Evolutionary conservation across 2,797 vertebrate genomes (phyloP).

Genomic region (Odontamblyopus rebecca): DNA sequence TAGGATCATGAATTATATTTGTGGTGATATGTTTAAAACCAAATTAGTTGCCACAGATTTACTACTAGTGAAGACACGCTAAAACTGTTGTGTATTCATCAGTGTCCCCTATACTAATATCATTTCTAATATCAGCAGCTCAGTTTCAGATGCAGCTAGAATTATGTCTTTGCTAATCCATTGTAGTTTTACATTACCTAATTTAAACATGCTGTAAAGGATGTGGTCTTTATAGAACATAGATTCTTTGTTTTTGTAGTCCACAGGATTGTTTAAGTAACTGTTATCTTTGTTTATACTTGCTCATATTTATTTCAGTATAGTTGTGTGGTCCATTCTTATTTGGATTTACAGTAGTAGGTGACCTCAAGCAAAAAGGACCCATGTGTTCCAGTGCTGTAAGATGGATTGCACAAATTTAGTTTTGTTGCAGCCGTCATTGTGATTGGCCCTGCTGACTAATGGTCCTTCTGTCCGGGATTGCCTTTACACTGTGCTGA

Average conservation of each 20-base stretch:
- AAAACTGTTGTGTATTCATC: not conserved
- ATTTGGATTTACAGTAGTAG: not conserved
- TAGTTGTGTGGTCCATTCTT: not conserved
- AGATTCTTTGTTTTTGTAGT: not conserved
- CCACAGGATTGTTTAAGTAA: not conserved
- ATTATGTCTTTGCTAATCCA: not conserved
- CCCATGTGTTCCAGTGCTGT: slow-evolving; percentile 10
- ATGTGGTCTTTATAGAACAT: not conserved
- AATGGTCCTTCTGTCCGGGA: slow-evolving; percentile 61
- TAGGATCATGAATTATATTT: not conserved
- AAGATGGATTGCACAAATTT: slow-evolving; percentile 52
- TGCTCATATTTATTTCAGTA: not conserved
- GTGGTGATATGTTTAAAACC: not conserved
- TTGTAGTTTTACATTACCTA: not conserved
- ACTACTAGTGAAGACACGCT: too few relatives aligned
- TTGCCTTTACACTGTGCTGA: slow-evolving; percentile 38
- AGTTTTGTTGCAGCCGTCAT: slow-evolving; percentile 38
- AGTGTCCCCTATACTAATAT: not conserved
- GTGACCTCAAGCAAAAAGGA: slow-evolving; percentile 17
- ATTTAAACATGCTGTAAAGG: not conserved
- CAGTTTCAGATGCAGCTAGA: not conserved
- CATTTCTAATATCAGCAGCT: not conserved
- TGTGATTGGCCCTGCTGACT: slow-evolving; percentile 59
- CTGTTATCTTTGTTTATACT: not conserved
- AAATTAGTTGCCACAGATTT: not conserved